These are phyloP conservation scores for Dioctria rufipes DNA, from an alignment of 2,888 invertebrate species.

Conservation along the genomic window DNA sequence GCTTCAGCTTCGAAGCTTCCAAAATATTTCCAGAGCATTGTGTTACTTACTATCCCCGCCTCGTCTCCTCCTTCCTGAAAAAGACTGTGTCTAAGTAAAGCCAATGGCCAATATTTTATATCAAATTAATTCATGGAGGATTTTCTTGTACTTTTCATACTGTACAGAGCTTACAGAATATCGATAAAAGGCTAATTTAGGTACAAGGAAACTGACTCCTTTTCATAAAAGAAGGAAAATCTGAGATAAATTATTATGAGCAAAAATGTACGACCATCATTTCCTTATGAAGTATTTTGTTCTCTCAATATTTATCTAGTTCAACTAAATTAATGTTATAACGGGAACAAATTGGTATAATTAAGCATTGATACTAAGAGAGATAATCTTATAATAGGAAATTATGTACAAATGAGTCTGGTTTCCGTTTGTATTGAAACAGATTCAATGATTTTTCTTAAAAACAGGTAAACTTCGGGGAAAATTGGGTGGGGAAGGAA, in stretches of 20 bases:
- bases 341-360: constrained; percentile 22
- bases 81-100: neutral
- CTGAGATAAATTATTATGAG: constrained; percentile 1
- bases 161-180: constrained; percentile 13
- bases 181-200: constrained; percentile 5
- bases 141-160: constrained; percentile 8
- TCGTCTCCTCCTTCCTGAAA: neutral
- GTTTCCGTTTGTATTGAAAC: too few relatives aligned
- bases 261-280: neutral
- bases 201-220: neutral
- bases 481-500: too few relatives aligned
- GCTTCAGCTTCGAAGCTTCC: neutral
- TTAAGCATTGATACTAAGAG: neutral
- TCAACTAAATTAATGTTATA: constrained; percentile 9
- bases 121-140: constrained; percentile 18
- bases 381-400: too few relatives aligned
- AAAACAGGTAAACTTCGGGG: too few relatives aligned
- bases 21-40: constrained; percentile 20
- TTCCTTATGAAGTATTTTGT: too few relatives aligned
- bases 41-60: neutral
- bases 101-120: constrained; percentile 25
- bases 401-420: too few relatives aligned
- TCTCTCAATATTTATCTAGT: constrained; percentile 32
- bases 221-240: neutral
- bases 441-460: too few relatives aligned